Base-by-base conservation (phyloP, 2,797 vertebrate genomes). In the Sciurus carolinensis region DNA sequence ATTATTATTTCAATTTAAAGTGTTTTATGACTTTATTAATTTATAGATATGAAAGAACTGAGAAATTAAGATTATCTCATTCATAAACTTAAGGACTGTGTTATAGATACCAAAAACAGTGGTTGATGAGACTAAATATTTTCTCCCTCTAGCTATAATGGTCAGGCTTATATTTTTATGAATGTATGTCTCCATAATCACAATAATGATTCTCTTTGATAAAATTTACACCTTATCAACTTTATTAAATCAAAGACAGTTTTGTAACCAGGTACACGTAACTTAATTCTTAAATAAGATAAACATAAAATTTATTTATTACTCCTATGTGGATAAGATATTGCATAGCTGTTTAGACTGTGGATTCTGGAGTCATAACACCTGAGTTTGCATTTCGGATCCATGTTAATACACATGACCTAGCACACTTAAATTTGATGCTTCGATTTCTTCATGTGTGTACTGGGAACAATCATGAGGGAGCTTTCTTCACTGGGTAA, bases 31-130 rank as follows among this genome's bases (percentile, higher is more conserved):
- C 11, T 73, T 88, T 71, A 80, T 67, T 52, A 67, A 54, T 71
- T 7, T 64, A 12, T 24, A 85, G 66, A 87, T 77, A 50, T 81
- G 17, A 73, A 95, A 87, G 52, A 80, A 64, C 18, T 84, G 20
- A 22, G 33, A 87, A 91, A 91, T 75, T 17, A 79, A 82, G 26
- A 44, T 92, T 94, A 24, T 93, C 92, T 66, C 7, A 39, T 69
- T 13, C 66, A 57, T 17, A 86, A 79, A 75, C 5, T 18, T 93
- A 75, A 87, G 18, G 5, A 85, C 7, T 15, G 64, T 26, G 15
- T 24, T 39, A 66, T 24, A 47, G 6, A 24, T 26, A 81, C 15
- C 4, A 59, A 94, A 13, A 14, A 28, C 2, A 13, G 0, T 2
- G 54, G 36, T 5, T 79, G 42, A 17, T 84, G 50, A 90, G 69